Conservation (phyloP, 2,888 invertebrate genomes). For the Eubasilissa splendida region DNA sequence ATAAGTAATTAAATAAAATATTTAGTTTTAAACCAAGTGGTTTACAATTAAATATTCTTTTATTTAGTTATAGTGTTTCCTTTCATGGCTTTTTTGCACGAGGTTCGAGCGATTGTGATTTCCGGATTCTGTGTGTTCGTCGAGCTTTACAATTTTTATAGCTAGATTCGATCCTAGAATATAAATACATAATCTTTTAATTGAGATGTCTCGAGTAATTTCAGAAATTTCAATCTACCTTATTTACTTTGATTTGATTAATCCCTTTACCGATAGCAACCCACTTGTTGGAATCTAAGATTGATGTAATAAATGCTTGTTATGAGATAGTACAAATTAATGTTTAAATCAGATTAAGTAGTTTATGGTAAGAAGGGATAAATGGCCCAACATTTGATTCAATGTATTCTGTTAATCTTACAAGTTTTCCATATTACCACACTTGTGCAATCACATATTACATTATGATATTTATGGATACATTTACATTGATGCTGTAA, state of each 20-base stretch:
- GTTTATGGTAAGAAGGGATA: slow-evolving; percentile 33
- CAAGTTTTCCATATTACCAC: slow-evolving; percentile 51
- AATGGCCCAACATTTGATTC: slow-evolving; percentile 20
- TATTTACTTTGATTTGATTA: no score
- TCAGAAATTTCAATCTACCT: no score
- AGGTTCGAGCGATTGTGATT: no score
- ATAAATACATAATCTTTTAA: not conserved
- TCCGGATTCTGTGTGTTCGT: not conserved
- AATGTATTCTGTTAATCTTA: slow-evolving; percentile 23
- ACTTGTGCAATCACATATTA: slow-evolving; percentile 54
- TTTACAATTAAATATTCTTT: no score
- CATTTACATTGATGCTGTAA: slow-evolving; percentile 45
- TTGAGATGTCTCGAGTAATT: no score
- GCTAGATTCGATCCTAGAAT: not conserved
- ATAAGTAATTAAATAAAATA: no score
- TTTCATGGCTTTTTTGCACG: no score
- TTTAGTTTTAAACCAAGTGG: no score
- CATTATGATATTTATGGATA: slow-evolving; percentile 54
- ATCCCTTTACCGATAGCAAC: slow-evolving; percentile 10
- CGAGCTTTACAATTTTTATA: not conserved
- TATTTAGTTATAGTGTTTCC: no score
- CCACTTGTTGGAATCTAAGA: slow-evolving; percentile 31
- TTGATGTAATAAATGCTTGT: slow-evolving; percentile 46
- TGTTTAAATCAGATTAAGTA: slow-evolving; percentile 52
- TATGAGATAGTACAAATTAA: slow-evolving; percentile 57